These are phyloP conservation scores for Meloidogyne hapla DNA, from an alignment of 1,140 invertebrate genomes.

Conservation along the genomic window DNA sequence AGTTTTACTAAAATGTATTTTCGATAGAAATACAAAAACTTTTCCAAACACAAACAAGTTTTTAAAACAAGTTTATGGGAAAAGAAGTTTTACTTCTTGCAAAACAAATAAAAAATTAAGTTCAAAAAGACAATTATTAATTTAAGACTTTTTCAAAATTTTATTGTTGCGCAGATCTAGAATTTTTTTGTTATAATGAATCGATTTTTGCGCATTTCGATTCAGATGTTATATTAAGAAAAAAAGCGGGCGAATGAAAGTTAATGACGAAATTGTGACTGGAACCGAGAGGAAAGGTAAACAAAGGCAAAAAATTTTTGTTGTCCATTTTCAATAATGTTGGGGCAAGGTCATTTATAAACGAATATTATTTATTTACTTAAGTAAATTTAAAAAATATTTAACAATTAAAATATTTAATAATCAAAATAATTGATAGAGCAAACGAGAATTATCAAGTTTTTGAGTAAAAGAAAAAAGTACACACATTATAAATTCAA, in stretches of 20 bases:
- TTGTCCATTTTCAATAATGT: neutral
- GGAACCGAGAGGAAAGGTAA: neutral
- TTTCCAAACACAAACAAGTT: too few relatives aligned
- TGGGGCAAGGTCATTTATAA: neutral
- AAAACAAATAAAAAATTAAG: too few relatives aligned
- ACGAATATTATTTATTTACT: too few relatives aligned
- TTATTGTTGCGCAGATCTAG: neutral
- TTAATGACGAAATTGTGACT: neutral
- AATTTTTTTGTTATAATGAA: neutral
- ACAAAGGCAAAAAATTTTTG: neutral
- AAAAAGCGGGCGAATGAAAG: neutral
- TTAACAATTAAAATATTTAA: neutral
- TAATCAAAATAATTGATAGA: neutral
- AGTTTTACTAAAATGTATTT: too few relatives aligned
- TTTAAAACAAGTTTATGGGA: too few relatives aligned
- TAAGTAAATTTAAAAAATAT: neutral
- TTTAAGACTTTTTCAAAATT: too few relatives aligned
- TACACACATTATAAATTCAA: neutral
- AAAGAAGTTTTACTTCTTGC: too few relatives aligned
- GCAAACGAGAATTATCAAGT: neutral
- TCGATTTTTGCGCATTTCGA: neutral
- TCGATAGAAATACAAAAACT: too few relatives aligned
- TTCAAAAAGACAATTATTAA: too few relatives aligned
- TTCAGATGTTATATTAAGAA: too few relatives aligned
- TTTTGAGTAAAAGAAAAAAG: neutral